Conservation (phyloP, 92 coral and sea anemone genomes). For the Phenganax subtilis region DNA sequence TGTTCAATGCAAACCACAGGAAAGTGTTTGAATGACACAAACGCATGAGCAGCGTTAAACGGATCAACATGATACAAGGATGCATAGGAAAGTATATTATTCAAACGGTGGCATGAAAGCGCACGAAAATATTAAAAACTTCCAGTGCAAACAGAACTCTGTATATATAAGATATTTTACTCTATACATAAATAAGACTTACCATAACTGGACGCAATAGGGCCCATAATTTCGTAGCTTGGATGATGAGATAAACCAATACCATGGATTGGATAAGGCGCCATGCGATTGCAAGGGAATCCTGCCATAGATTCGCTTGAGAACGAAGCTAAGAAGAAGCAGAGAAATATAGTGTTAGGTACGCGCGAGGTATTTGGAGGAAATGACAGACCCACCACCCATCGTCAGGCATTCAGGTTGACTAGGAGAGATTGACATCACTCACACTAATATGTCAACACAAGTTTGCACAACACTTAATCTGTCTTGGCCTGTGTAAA, state of each 20-base stretch:
- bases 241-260: slow-evolving; percentile 40
- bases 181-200: neutral
- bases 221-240: slow-evolving; percentile 40
- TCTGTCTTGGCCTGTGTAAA: slow-evolving; percentile 37
- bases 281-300: slow-evolving; percentile 36
- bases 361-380: slow-evolving; percentile 24
- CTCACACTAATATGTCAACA: slow-evolving; percentile 42
- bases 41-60: too few relatives aligned
- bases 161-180: neutral
- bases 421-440: slow-evolving; percentile 41
- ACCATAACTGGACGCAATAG: slow-evolving; percentile 39
- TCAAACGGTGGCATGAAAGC: too few relatives aligned
- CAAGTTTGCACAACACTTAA: slow-evolving; percentile 41
- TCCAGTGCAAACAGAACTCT: too few relatives aligned
- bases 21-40: too few relatives aligned
- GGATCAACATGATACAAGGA: too few relatives aligned
- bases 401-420: slow-evolving; percentile 34
- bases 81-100: too few relatives aligned
- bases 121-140: too few relatives aligned
- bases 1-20: too few relatives aligned
- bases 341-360: neutral
- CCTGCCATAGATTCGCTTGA: slow-evolving; percentile 28
- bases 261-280: slow-evolving; percentile 38
- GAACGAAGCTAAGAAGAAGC: neutral
- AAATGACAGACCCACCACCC: slow-evolving; percentile 40